These are phyloP conservation scores for Timema cristinae DNA, from an alignment of 2,888 invertebrate species.

Conservation along the genomic window DNA sequence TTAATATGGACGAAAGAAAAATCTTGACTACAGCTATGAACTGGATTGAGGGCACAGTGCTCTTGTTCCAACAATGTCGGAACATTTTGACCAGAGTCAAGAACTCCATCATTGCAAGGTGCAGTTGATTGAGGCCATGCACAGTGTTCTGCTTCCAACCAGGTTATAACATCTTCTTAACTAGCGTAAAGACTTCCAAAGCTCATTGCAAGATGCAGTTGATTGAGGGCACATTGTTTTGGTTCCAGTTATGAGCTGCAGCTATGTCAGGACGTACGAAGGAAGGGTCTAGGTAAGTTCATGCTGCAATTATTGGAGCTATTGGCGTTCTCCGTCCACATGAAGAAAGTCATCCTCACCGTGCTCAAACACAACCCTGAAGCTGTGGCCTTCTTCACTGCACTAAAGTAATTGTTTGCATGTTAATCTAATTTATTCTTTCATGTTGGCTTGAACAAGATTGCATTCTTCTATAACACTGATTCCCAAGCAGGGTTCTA, in stretches of 20 bases:
- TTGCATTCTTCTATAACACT: too few species aligned
- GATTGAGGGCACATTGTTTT: conserved; percentile 18
- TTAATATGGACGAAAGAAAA: too few species aligned
- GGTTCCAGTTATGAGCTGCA: conserved; percentile 78
- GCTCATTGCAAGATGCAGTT: conserved; percentile 47
- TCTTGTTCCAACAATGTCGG: too few species aligned
- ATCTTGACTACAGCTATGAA: too few species aligned
- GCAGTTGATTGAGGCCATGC: neutral
- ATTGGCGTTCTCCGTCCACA: conserved; percentile 66
- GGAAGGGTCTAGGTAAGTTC: conserved; percentile 79
- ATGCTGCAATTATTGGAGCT: conserved; percentile 69
- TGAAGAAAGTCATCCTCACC: conserved; percentile 79
- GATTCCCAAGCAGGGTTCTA: too few species aligned
- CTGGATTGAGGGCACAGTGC: too few species aligned
- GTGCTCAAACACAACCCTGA: conserved; percentile 73
- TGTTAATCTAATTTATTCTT: too few species aligned
- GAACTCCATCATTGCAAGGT: conserved; percentile 46
- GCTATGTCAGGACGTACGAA: conserved; percentile 62
- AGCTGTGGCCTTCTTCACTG: conserved; percentile 70
- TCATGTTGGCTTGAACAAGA: too few species aligned
- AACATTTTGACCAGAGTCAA: too few species aligned
- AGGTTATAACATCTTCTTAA: too few species aligned
- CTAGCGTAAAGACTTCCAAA: too few species aligned
- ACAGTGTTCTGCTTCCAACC: conserved; percentile 46
- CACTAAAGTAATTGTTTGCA: conserved; percentile 50